A percentile compares a stretch with the other conserved stretches of the same genome.
These are phyloP conservation scores for Mohoua ochrocephala DNA, from an alignment of 2,113 vertebrate genomes.

Conservation along the genomic window DNA sequence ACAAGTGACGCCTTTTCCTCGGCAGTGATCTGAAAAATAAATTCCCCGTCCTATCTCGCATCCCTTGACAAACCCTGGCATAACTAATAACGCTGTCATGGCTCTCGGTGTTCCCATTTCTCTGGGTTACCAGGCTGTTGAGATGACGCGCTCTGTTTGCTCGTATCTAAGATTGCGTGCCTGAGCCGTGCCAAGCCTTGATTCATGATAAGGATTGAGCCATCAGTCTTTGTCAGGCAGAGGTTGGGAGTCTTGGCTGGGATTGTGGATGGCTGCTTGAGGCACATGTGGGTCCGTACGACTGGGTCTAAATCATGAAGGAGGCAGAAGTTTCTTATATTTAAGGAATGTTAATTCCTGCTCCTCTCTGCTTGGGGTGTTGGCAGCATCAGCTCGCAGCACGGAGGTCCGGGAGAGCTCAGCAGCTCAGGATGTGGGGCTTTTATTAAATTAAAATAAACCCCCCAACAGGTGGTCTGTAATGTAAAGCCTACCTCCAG, in stretches of 20 bases:
- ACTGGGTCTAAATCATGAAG: not conserved
- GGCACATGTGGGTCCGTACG: not conserved
- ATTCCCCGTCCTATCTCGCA: not conserved
- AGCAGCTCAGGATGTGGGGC: not conserved
- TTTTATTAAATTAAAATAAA: not conserved
- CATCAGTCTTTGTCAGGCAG: not conserved
- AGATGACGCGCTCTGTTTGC: not conserved
- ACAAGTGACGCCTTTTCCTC: not conserved
- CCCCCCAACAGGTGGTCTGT: not conserved
- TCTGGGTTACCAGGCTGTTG: not conserved
- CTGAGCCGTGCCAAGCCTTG: not conserved
- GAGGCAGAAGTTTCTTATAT: not conserved
- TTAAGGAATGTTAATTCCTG: not conserved
- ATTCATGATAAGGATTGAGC: not conserved
- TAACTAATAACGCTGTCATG: conserved; percentile 24
- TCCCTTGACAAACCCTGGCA: not conserved
- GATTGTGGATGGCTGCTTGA: not conserved
- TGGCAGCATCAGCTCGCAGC: not conserved
- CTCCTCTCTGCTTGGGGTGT: not conserved
- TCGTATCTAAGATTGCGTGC: not conserved
- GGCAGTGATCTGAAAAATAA: not conserved
- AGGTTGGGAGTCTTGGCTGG: not conserved
- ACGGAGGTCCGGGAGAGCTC: not conserved
- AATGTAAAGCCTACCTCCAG: not conserved
- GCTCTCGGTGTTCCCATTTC: not conserved